Percentiles rank a stretch among this genome's conserved stretches.
These are phyloP conservation scores for Poeciliopsis turneri DNA, from an alignment of 2,797 vertebrate genomes.

Conservation along the genomic window DNA sequence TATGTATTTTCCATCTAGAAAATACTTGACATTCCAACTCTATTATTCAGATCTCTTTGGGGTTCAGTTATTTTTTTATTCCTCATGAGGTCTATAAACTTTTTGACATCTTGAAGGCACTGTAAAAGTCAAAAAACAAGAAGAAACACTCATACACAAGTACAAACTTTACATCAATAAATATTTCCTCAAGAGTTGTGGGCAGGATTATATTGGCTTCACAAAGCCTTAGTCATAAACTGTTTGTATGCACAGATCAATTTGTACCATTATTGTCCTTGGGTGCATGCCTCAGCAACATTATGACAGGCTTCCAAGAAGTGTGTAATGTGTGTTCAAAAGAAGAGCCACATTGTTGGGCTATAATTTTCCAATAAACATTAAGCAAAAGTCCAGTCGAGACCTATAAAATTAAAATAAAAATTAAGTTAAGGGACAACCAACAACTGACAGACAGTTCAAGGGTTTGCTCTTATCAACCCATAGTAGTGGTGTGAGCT, in stretches of 20 bases:
- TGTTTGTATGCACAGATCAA: background rate
- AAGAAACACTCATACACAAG: background rate
- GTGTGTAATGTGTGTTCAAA: background rate
- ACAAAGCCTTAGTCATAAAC: background rate
- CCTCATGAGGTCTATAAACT: background rate
- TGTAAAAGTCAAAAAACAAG: background rate
- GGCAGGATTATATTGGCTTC: background rate
- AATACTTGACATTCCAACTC: conserved; percentile 46
- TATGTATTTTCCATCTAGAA: conserved; percentile 6
- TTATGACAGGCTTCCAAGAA: conserved; percentile 3
- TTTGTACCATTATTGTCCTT: background rate
- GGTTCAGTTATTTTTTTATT: background rate
- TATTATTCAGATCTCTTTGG: conserved; percentile 6
- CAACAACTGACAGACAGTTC: background rate
- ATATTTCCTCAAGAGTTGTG: background rate
- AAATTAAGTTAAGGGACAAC: background rate
- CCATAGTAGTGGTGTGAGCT: background rate
- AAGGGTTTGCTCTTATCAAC: background rate
- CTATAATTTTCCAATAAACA: conserved; percentile 2
- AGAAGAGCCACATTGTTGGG: background rate
- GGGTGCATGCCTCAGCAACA: background rate
- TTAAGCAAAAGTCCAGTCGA: background rate
- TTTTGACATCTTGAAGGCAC: background rate
- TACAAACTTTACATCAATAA: background rate
- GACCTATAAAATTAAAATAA: background rate